Conservation (phyloP, 2,113 vertebrate genomes). For the Heteronetta atricapilla region DNA sequence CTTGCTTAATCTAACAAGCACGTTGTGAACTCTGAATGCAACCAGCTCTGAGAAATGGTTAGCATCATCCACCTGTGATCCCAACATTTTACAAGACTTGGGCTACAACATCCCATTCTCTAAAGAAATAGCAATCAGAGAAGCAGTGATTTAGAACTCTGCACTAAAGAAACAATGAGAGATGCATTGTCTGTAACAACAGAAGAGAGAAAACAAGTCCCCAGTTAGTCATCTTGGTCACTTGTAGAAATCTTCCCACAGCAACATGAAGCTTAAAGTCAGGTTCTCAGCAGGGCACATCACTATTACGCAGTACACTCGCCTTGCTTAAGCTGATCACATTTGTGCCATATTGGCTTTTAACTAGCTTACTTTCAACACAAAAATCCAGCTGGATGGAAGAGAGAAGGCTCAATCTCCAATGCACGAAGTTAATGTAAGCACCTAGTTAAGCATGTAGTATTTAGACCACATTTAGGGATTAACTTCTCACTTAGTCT, state of each 20-base stretch:
- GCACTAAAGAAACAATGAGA: background rate
- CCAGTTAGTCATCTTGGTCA: background rate
- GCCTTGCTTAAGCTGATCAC: background rate
- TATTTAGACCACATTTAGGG: background rate
- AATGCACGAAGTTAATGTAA: background rate
- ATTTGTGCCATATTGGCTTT: background rate
- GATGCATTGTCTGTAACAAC: background rate
- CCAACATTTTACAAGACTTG: background rate
- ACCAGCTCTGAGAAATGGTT: background rate
- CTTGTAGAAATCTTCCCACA: background rate
- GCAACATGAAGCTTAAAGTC: background rate
- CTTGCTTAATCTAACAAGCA: background rate
- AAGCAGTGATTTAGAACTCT: background rate
- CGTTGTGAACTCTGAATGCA: background rate
- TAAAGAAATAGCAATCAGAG: background rate
- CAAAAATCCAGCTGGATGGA: background rate
- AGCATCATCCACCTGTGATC: background rate
- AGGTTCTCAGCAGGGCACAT: background rate
- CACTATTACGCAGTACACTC: background rate
- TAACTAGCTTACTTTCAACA: background rate
- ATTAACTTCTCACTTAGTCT: background rate
- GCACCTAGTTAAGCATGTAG: background rate
- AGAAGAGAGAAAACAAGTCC: background rate
- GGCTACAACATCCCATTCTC: background rate
- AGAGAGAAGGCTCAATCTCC: background rate